Evolutionary conservation across 2,888 invertebrate genomes (phyloP).

Genomic region (Ochropleura leucogaster): DNA sequence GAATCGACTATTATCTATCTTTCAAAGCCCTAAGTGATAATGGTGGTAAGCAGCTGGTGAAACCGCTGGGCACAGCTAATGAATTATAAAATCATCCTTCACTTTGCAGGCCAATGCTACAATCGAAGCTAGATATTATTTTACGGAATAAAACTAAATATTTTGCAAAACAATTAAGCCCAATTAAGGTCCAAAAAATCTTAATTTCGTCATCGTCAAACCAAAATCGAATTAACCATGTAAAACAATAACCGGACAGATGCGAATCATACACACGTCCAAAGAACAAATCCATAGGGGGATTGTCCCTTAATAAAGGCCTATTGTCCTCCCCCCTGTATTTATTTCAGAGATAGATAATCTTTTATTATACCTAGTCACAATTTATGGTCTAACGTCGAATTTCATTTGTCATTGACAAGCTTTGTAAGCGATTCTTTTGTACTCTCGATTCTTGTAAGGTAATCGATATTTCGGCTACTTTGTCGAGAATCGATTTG

Average conservation of each 20-base stretch:
- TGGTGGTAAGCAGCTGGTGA: no score
- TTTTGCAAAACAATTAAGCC: neutral
- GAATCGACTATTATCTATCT: no score
- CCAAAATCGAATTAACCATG: constrained; percentile 44
- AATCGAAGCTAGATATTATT: no score
- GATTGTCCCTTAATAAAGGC: constrained; percentile 82
- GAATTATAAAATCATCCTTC: no score
- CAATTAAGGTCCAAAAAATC: constrained; percentile 19
- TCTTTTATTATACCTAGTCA: constrained; percentile 87
- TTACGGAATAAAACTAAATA: no score
- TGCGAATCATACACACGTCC: constrained; percentile 61
- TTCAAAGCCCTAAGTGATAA: no score
- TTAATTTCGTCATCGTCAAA: neutral
- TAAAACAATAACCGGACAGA: constrained; percentile 66
- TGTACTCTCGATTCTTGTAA: constrained; percentile 63
- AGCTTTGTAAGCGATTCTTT: constrained; percentile 66
- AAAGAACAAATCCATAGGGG: constrained; percentile 49
- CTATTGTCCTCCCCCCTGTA: constrained; percentile 87
- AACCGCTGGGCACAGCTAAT: no score
- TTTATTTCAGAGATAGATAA: constrained; percentile 88
- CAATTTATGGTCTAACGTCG: constrained; percentile 86
- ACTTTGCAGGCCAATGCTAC: no score
- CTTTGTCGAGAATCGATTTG: constrained; percentile 51
- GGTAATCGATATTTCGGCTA: constrained; percentile 60
- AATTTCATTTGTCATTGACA: constrained; percentile 86